These are phyloP conservation scores for Nasonovia ribisnigri DNA, from an alignment of 2,888 invertebrate species.

Conservation along the genomic window DNA sequence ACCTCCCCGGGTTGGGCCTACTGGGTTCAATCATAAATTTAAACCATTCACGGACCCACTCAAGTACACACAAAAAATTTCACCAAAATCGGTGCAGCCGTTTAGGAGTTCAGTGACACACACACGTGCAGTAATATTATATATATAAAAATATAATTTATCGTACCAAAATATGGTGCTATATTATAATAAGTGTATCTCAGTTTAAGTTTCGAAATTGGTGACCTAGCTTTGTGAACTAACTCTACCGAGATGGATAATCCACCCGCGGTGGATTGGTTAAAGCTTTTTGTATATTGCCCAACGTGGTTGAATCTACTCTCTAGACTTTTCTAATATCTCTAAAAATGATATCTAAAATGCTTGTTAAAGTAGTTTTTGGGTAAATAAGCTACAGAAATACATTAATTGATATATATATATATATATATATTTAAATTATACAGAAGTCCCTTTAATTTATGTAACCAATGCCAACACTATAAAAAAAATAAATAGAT, in stretches of 20 bases:
- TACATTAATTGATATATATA: not conserved
- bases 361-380: not conserved
- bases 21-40: too few species aligned
- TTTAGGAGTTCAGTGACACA: too few species aligned
- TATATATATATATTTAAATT: too few species aligned
- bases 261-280: not conserved
- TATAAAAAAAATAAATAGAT: not conserved
- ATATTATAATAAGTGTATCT: too few species aligned
- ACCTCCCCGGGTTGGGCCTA: too few species aligned
- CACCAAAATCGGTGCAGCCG: too few species aligned
- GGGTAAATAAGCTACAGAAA: not conserved
- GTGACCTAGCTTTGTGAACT: not conserved
- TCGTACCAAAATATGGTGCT: too few species aligned
- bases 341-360: not conserved
- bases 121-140: too few species aligned
- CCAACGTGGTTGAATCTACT: not conserved
- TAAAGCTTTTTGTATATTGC: not conserved
- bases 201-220: too few species aligned
- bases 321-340: not conserved
- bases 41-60: too few species aligned
- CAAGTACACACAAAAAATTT: too few species aligned
- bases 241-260: not conserved
- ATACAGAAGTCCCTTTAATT: not conserved
- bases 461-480: not conserved
- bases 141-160: too few species aligned